These are phyloP conservation scores for Odocoileus virginianus DNA, from an alignment of 2,113 vertebrate genomes.

Conservation along the genomic window DNA sequence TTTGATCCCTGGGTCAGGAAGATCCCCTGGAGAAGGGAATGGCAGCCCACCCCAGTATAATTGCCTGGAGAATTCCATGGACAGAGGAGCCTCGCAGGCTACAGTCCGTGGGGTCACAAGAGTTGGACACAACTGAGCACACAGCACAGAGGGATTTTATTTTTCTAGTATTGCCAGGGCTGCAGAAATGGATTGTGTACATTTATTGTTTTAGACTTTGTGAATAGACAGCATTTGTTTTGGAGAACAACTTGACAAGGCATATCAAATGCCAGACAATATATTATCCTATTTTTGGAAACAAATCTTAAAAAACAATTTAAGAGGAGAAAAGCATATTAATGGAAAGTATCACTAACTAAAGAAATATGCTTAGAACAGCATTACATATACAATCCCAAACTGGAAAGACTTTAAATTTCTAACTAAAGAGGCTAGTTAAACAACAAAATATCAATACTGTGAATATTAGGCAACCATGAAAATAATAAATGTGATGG, in stretches of 20 bases:
- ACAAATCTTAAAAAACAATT: background rate
- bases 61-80: background rate
- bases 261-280: background rate
- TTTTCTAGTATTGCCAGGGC: background rate
- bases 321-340: conserved; percentile 25
- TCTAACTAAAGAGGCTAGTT: background rate
- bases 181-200: background rate
- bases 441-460: background rate
- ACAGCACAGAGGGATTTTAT: background rate
- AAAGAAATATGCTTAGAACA: background rate
- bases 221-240: background rate
- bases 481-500: background rate
- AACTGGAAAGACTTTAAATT: background rate
- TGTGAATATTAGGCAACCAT: background rate
- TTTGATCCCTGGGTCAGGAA: background rate
- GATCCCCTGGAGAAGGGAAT: background rate
- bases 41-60: background rate
- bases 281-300: background rate
- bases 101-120: background rate
- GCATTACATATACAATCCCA: background rate
- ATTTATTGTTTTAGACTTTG: background rate
- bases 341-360: conserved; percentile 1
- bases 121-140: background rate
- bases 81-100: background rate
- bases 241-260: background rate